Evolutionary conservation across 2,888 invertebrate species (phyloP), one percentile per base, ranked within the genome.

Genomic region (Heliconius charithonia): DNA sequence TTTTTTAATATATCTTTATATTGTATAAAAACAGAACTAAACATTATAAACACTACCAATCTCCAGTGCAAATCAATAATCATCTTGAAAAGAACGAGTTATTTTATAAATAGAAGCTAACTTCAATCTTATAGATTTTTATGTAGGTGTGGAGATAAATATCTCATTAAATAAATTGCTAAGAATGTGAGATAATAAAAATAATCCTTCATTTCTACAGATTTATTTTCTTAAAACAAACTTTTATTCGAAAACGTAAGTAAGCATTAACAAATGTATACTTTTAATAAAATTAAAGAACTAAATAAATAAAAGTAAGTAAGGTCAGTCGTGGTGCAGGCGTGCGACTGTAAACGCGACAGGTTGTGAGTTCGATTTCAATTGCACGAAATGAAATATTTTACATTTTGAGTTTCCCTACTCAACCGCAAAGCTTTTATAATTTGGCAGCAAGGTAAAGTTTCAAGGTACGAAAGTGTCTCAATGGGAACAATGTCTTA

Each of bases 61-160:
- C 37, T n/a, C 37, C 37, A 67, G 12, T 37, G 37, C 3, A 67
- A 67, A 67, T 65, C 37, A 67, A 66, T 66, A 66, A 66, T 37
- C 4, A 37, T 67, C 22, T n/a, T 67, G 19, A n/a, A 37, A 67
- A 67, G 4, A n/a, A n/a, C n/a, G n/a, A 67, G 66, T 67, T 32
- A n/a, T 22, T 67, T 32, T 67, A 37, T 67, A 67, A 67, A 67
- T 67, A 67, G 66, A 67, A 32, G n/a, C 12, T 37, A 32, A n/a
- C n/a, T 32, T 1, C 63, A 63, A 32, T 37, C 66, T 32, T 37
- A n/a, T 37, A 67, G 4, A n/a, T 63, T 63, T 25, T 27, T 63
- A 63, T 27, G 27, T 63, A 63, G 63, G 63, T 63, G 32, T 32
- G 22, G 66, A 37, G 32, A 67, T 37, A 37, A 37, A 67, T 37